Evolutionary conservation across 2,113 vertebrate genomes (phyloP), one percentile per base, ranked within the genome.

Genomic region (Cyanistes caeruleus): DNA sequence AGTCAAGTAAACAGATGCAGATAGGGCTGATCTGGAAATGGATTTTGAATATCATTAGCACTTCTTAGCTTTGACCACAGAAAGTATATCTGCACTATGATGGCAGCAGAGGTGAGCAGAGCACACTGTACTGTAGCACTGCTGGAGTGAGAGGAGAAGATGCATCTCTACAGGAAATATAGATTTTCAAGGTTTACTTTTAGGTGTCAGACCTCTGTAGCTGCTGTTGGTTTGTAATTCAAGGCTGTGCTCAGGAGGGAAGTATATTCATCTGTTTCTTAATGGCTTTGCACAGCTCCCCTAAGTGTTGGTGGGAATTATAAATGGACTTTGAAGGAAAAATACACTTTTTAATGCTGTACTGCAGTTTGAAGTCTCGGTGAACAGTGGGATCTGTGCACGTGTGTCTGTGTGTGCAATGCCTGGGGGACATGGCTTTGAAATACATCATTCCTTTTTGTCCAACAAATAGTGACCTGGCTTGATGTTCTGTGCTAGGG

Each of bases 281-380:
- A 88, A 96, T 94, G 64, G 88, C n/a, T 81, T 89, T 94, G 76
- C 83, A 81, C 80, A 90, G 68, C n/a, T 95, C 60, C 62, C 41
- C 2, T 65, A 81, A 70, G 88, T 31, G n/a, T 82, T 89, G 94
- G 65, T 90, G 88, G 76, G 93, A 93, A 88, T 96, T 92, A 82
- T 46, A 96, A 89, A 82, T 35, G 69, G 69, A 51, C 74, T 90
- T 86, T 69, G 93, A 87, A 87, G 84, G 56, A 11, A 86, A 94
- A 93, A 92, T 81, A 58, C 10, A 30, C 68, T 23, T 86, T 84
- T 89, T 53, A 86, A 68, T 81, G 79, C 25, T 81, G 59, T 43
- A 33, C 20, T 75, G 72, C 44, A 74, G 76, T 51, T 72, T 88
- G 39, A 73, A 55, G 67, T 30, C 49, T 82, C 5, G 2, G 64